These are phyloP conservation scores for Conchocele bisecta DNA, from an alignment of 2,888 invertebrate species.

Conservation along the genomic window DNA sequence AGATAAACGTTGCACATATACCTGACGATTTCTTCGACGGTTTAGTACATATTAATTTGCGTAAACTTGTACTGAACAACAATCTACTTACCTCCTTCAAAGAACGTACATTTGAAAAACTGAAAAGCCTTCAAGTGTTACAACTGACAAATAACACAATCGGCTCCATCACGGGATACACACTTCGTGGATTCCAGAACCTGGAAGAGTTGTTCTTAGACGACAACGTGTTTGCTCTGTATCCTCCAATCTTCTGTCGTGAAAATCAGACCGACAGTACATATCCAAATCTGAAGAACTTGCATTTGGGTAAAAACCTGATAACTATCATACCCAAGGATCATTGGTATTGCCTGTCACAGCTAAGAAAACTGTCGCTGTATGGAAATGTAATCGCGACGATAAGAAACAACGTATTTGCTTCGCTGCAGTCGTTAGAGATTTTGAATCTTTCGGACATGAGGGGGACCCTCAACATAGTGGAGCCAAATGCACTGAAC, in stretches of 20 bases:
- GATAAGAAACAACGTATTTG: neutral
- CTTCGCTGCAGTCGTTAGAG: neutral
- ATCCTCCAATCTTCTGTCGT: neutral
- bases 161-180: neutral
- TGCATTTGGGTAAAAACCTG: neutral
- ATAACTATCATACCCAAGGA: neutral
- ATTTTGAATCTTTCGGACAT: neutral
- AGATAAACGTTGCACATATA: too few species aligned
- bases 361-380: neutral
- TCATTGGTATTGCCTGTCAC: neutral
- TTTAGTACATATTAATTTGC: neutral
- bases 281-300: neutral
- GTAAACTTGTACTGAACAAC: neutral
- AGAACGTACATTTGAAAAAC: neutral
- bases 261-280: neutral
- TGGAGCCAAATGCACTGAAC: neutral
- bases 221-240: neutral
- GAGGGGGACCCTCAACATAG: neutral
- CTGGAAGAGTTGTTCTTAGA: neutral
- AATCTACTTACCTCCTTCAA: neutral
- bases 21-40: slow-evolving; percentile 2
- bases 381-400: neutral
- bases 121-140: neutral
- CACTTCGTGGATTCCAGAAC: neutral
- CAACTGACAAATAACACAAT: neutral